Evolutionary conservation across 2,888 invertebrate species (phyloP), one percentile per base, ranked within the genome.

Genomic region (Monochamus alternatus): DNA sequence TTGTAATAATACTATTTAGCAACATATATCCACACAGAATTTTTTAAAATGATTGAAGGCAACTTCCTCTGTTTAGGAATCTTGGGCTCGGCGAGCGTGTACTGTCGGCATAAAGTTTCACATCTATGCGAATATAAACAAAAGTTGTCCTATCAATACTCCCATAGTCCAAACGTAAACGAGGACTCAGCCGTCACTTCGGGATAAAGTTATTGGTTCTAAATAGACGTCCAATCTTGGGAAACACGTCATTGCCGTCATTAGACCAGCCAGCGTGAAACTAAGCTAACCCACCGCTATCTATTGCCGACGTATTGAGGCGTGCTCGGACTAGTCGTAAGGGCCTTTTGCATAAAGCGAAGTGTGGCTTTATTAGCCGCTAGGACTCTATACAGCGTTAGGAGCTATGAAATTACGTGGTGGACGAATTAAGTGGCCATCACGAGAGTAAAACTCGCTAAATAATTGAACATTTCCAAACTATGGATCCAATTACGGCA

Each of bases 391-490:
- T 64, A 51, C 62, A 72, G 68, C 74, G 74, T 72, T 68, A 68
- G 75, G 52, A 73, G 74, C 70, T 76, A 78, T 74, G 72, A 78
- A 80, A 80, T 80, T 80, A 75, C 76, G 72, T 76, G 73, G 74
- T 71, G 74, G 76, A 71, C 75, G 72, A 75, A 80, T 80, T 72
- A 80, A 73, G 62, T 73, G 71, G 64, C 76, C 66, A 64, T 74
- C 68, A 58, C 44, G 55, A 59, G 64, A 73, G 75, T 76, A 75
- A 75, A 80, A 80, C 73, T 59, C 64, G 32, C 76, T 70, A 75
- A 80, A 78, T 80, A 76, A 79, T 80, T 76, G 74, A 78, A 77
- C 74, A 74, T 74, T 78, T 73, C 71, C 58, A 67, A 74, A 75
- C 66, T 73, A 59, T 62, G 30, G 10, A 7, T 38, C 71, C 44